phyloP scores from a whole-genome alignment of 1,140 invertebrate species.

The Bombus picipes region DNA sequence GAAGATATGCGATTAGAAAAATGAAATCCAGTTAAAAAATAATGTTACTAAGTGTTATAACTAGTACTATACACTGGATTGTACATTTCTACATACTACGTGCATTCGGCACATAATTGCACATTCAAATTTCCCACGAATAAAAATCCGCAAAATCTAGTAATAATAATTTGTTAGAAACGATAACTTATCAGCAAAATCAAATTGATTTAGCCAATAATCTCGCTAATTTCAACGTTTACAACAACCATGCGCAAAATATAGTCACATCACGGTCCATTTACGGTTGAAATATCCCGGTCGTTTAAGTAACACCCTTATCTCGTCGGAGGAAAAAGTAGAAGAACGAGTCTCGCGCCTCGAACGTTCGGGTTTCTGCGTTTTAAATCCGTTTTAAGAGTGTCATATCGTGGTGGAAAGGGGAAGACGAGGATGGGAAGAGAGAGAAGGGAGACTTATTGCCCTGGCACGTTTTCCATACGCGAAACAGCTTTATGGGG shows the following conservation, averaged over 20 bases:
- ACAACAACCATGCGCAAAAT: neutral
- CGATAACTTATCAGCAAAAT: neutral
- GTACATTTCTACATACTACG: too few relatives aligned
- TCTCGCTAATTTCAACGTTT: neutral
- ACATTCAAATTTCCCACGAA: too few relatives aligned
- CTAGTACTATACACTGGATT: too few relatives aligned
- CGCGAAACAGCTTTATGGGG: conserved; percentile 65
- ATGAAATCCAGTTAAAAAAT: too few relatives aligned
- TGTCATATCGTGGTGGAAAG: conserved; percentile 20
- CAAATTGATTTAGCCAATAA: neutral
- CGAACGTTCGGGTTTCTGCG: conserved; percentile 56
- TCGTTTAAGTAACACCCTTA: conserved; percentile 9
- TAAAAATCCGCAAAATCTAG: neutral
- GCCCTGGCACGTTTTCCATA: conserved; percentile 67
- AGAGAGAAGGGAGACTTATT: conserved; percentile 45
- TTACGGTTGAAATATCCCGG: neutral
- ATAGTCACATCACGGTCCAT: neutral
- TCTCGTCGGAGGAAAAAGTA: conserved; percentile 24
- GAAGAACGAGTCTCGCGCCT: conserved; percentile 16
- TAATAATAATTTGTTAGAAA: neutral
- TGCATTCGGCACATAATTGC: too few relatives aligned
- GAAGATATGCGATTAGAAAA: too few relatives aligned
- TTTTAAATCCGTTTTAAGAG: conserved; percentile 45
- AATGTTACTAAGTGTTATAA: too few relatives aligned
- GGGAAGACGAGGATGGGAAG: neutral